Evolutionary conservation across 1,140 invertebrate genomes (phyloP).

Genomic region (Melanaphis sacchari): DNA sequence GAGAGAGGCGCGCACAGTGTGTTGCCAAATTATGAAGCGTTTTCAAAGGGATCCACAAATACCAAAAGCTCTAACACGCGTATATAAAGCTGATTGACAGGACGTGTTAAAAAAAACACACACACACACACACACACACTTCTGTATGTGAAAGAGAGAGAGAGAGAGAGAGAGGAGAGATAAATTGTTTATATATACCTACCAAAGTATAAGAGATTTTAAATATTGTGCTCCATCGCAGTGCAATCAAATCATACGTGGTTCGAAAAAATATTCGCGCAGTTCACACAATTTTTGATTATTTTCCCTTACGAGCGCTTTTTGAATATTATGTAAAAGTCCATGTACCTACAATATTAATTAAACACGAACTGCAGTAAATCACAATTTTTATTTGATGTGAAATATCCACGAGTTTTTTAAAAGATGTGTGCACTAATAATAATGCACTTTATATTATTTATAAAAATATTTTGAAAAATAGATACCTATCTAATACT

Average conservation of each 20-base stretch:
- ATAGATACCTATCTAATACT: too few species aligned
- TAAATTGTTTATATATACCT: neutral
- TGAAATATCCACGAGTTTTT: too few species aligned
- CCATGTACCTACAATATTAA: neutral
- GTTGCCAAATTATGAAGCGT: neutral
- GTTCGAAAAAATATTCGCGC: neutral
- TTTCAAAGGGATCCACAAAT: slow-evolving; percentile 24
- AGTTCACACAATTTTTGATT: neutral
- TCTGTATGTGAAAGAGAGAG: too few species aligned
- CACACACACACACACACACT: too few species aligned
- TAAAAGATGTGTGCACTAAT: too few species aligned
- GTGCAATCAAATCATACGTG: neutral
- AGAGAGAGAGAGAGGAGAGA: neutral
- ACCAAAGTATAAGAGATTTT: neutral
- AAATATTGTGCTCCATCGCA: neutral
- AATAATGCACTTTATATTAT: too few species aligned
- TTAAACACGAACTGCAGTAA: neutral
- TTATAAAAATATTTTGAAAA: too few species aligned
- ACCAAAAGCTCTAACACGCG: neutral
- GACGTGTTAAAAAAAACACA: neutral
- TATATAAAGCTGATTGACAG: slow-evolving; percentile 13
- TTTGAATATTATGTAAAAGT: neutral
- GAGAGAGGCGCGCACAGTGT: neutral
- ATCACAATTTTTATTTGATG: too few species aligned
- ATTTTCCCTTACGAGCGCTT: neutral